These are phyloP conservation scores for Poeciliopsis infans DNA, from an alignment of 2,797 vertebrate species.

Conservation along the genomic window DNA sequence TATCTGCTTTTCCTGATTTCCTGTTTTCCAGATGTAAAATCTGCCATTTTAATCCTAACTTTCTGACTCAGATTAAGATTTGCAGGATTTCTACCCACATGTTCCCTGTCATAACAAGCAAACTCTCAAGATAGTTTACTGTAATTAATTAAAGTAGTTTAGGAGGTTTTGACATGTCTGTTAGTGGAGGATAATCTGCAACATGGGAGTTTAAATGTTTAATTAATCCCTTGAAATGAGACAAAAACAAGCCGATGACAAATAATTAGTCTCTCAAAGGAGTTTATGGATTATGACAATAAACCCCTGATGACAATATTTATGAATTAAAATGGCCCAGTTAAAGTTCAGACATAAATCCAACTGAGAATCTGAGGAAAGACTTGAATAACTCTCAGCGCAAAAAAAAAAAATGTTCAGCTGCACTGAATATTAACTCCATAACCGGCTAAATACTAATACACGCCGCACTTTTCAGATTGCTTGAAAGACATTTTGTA, in stretches of 20 bases:
- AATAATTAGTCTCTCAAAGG: background rate
- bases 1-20: constrained; percentile 20
- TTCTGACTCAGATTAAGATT: background rate
- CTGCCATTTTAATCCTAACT: background rate
- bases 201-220: background rate
- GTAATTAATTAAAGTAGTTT: constrained; percentile 11
- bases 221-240: constrained; percentile 11
- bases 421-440: background rate
- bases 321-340: background rate
- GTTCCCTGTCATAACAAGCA: background rate
- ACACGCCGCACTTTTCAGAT: background rate
- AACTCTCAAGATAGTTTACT: background rate
- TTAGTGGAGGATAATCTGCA: constrained; percentile 13
- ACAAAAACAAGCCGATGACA: constrained; percentile 4
- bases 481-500: no score
- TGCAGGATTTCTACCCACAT: background rate
- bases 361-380: background rate
- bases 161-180: background rate
- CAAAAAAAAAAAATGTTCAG: background rate
- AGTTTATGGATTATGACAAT: no score
- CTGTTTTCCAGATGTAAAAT: background rate
- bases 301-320: no score
- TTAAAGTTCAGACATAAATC: background rate
- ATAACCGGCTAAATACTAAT: background rate
- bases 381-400: background rate